Percentiles rank a stretch among this genome's conserved stretches.
Evolutionary conservation across 2,888 invertebrate genomes (phyloP).

Genomic region (Leptopilina drosophilae): DNA sequence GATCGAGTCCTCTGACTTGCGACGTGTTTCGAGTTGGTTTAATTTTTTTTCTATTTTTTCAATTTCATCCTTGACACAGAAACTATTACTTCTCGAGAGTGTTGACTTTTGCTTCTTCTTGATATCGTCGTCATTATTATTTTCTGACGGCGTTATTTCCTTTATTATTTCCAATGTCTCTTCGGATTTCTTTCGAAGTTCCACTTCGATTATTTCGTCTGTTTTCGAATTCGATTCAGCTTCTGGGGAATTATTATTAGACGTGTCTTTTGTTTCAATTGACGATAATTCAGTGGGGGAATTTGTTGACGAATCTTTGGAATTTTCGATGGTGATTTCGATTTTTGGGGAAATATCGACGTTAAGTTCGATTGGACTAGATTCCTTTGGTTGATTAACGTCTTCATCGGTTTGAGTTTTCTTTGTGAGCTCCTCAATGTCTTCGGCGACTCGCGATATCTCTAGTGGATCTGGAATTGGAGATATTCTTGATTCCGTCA

Average conservation of each 20-base stretch:
- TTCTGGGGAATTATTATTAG: no score
- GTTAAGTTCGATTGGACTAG: conserved; percentile 20
- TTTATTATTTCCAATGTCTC: conserved; percentile 73
- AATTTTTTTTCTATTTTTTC: conserved; percentile 72
- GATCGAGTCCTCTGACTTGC: conserved; percentile 45
- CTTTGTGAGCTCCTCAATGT: conserved; percentile 65
- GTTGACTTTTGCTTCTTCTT: conserved; percentile 57
- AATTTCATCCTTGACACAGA: conserved; percentile 72
- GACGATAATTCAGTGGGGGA: not conserved
- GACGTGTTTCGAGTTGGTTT: conserved; percentile 65
- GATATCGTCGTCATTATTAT: not conserved
- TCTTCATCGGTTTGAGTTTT: conserved; percentile 51
- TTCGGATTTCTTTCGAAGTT: conserved; percentile 23
- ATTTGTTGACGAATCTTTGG: conserved; percentile 16
- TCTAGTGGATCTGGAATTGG: conserved; percentile 62
- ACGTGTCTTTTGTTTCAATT: not conserved
- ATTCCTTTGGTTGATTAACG: not conserved
- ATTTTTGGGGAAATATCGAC: conserved; percentile 71
- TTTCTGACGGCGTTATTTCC: conserved; percentile 70
- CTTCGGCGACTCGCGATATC: conserved; percentile 63
- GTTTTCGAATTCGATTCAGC: not conserved
- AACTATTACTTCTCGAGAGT: conserved; percentile 66
- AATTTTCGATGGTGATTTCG: conserved; percentile 64
- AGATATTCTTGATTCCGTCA: conserved; percentile 38
- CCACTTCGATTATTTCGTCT: conserved; percentile 61